Conservation (phyloP, 1,140 invertebrate species). For the Chrysoperla carnea region DNA sequence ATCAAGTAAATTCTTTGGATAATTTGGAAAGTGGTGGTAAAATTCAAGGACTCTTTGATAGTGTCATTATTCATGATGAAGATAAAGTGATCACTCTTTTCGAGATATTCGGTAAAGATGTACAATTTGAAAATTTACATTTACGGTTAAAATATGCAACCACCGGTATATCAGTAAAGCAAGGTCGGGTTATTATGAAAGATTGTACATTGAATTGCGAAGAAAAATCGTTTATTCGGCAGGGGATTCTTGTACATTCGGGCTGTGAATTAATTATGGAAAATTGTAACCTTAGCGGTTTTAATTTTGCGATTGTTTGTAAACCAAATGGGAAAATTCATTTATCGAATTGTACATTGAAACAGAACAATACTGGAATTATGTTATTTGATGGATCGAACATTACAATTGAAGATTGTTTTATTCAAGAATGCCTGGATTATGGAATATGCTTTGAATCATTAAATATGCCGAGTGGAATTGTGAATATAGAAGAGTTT, state of each 20-base stretch:
- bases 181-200: background rate
- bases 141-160: background rate
- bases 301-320: background rate
- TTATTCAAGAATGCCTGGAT: too few relatives aligned
- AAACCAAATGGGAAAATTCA: background rate
- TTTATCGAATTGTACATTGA: too few relatives aligned
- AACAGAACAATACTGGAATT: too few relatives aligned
- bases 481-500: too few relatives aligned
- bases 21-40: slow-evolving; percentile 28
- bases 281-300: background rate
- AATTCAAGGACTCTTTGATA: slow-evolving; percentile 12
- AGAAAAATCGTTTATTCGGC: background rate
- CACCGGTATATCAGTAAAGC: background rate
- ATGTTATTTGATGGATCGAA: too few relatives aligned
- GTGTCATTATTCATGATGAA: background rate
- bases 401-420: too few relatives aligned
- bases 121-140: background rate
- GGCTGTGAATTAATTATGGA: background rate
- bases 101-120: background rate
- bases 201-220: background rate
- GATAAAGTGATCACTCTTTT: background rate
- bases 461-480: too few relatives aligned
- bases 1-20: slow-evolving; percentile 22
- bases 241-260: background rate
- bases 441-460: too few relatives aligned